A percentile compares a stretch with the other conserved stretches of the same genome.
These are phyloP conservation scores for Acanthacorydalis orientalis DNA, from an alignment of 2,888 invertebrate genomes.

Conservation along the genomic window DNA sequence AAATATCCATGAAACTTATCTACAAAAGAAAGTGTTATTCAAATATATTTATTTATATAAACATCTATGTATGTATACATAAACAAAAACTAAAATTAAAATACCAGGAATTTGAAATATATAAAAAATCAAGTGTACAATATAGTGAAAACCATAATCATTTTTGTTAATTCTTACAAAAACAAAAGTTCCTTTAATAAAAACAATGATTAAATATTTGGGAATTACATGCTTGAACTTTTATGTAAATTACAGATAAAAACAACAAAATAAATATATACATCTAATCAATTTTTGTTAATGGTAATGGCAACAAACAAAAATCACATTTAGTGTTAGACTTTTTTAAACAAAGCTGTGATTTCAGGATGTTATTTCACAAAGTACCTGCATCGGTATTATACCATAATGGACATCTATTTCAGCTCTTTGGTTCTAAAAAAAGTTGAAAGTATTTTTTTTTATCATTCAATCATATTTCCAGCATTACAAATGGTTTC, in stretches of 20 bases:
- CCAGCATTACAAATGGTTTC: too few relatives aligned
- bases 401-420: conserved; percentile 79
- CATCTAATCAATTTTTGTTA: neutral
- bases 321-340: conserved; percentile 2
- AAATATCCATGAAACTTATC: too few relatives aligned
- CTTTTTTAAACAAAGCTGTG: conserved; percentile 8
- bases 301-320: conserved; percentile 1
- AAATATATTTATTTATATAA: too few relatives aligned
- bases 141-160: too few relatives aligned
- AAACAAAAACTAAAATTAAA: too few relatives aligned
- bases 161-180: too few relatives aligned
- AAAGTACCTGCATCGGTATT: conserved; percentile 57
- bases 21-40: too few relatives aligned
- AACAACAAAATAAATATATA: neutral
- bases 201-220: neutral
- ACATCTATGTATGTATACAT: too few relatives aligned
- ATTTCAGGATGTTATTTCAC: neutral
- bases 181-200: neutral
- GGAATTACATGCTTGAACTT: too few relatives aligned
- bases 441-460: conserved; percentile 14
- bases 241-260: too few relatives aligned
- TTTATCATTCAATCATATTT: neutral
- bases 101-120: too few relatives aligned
- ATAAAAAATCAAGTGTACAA: too few relatives aligned
- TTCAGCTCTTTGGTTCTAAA: conserved; percentile 82